Evolutionary conservation across 2,888 invertebrate genomes (phyloP).

Genomic region (Cantharis rufa): DNA sequence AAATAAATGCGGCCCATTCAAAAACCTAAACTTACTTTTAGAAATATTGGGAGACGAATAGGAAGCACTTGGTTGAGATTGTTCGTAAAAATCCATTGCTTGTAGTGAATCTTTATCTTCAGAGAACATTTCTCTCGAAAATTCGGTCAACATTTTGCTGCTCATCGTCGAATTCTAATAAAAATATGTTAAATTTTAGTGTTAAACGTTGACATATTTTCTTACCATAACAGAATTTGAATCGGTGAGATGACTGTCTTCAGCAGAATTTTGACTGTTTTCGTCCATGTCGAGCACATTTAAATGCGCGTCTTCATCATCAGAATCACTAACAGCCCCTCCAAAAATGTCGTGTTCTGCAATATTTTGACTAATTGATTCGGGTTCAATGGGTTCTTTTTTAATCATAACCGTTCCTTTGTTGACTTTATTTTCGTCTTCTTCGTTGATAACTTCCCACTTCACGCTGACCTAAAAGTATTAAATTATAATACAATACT

Average conservation of each 20-base stretch:
- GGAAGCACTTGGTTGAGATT: slow-evolving; percentile 40
- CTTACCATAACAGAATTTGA: slow-evolving; percentile 63
- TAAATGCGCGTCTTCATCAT: slow-evolving; percentile 70
- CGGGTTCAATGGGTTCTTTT: slow-evolving; percentile 49
- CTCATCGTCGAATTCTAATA: slow-evolving; percentile 49
- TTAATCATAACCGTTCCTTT: slow-evolving; percentile 53
- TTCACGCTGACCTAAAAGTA: slow-evolving; percentile 62
- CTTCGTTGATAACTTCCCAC: slow-evolving; percentile 89
- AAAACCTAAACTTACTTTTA: slow-evolving; percentile 36
- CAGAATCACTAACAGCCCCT: slow-evolving; percentile 89
- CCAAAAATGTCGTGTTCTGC: slow-evolving; percentile 89
- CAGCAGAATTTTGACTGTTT: slow-evolving; percentile 72
- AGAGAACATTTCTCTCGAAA: slow-evolving; percentile 65
- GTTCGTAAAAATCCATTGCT: slow-evolving; percentile 51
- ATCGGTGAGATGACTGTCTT: slow-evolving; percentile 75
- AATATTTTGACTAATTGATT: slow-evolving; percentile 50
- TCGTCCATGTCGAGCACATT: slow-evolving; percentile 81
- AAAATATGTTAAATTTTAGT: slow-evolving; percentile 10
- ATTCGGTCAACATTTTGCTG: slow-evolving; percentile 62
- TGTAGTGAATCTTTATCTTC: slow-evolving; percentile 49
- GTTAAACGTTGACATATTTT: slow-evolving; percentile 3
- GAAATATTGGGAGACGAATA: slow-evolving; percentile 44
- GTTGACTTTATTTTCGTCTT: slow-evolving; percentile 68
- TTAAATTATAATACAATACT: slow-evolving; percentile 2
- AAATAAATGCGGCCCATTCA: neutral